phyloP scores from a whole-genome alignment of 1,140 invertebrate genomes.

The Temnothorax nylanderi region DNA sequence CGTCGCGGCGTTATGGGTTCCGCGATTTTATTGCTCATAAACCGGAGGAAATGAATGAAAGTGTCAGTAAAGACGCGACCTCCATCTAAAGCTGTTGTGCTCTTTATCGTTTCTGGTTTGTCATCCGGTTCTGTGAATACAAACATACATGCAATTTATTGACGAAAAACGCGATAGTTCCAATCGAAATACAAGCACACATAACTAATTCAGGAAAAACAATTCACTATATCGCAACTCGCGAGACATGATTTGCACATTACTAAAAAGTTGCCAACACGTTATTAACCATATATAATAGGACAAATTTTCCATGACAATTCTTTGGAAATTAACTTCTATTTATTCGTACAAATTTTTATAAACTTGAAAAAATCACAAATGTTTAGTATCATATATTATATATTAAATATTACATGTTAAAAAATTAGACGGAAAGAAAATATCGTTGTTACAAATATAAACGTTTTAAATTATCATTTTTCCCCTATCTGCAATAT shows the following conservation, averaged over 20 bases:
- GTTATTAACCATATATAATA: neutral
- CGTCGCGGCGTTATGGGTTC: conserved; percentile 36
- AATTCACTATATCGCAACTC: neutral
- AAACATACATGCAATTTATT: conserved; percentile 15
- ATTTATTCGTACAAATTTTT: neutral
- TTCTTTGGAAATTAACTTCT: neutral
- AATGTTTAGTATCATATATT: neutral
- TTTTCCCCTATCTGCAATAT: conserved; percentile 13
- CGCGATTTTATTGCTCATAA: conserved; percentile 69
- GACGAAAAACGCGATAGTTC: conserved; percentile 13
- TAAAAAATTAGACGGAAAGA: too few species aligned
- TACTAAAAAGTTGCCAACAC: neutral
- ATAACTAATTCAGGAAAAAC: neutral
- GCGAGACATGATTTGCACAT: neutral
- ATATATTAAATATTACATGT: neutral
- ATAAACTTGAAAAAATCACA: conserved; percentile 7
- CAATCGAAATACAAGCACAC: conserved; percentile 12
- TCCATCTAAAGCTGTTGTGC: neutral
- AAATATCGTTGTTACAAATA: too few species aligned
- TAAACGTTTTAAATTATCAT: neutral
- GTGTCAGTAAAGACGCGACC: conserved; percentile 51
- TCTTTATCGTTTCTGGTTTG: conserved; percentile 62
- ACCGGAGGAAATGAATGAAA: conserved; percentile 69
- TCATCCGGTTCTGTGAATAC: conserved; percentile 1
- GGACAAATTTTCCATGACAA: neutral